phyloP scores from a whole-genome alignment of 2,888 invertebrate genomes.

The Dioctria linearis region DNA sequence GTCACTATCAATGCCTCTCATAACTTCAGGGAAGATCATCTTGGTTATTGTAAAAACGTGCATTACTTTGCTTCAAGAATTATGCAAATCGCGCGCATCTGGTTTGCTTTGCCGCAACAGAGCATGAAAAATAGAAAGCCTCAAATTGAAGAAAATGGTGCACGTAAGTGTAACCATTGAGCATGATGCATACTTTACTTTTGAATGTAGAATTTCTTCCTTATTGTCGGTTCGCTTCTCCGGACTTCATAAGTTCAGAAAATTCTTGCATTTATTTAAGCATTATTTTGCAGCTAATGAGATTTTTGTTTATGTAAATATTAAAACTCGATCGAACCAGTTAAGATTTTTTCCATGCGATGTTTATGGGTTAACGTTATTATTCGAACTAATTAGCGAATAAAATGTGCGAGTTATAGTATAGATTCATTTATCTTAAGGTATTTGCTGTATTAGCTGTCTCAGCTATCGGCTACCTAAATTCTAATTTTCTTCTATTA shows the following conservation, averaged over 20 bases:
- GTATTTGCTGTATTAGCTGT: no score
- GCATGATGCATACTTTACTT: neutral
- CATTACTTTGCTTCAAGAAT: constrained; percentile 45
- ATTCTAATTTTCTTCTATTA: no score
- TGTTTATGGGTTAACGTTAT: no score
- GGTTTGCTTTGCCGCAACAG: constrained; percentile 15
- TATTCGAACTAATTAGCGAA: no score
- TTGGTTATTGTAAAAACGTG: constrained; percentile 50
- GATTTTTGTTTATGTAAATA: no score
- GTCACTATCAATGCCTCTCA: constrained; percentile 32
- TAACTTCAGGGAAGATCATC: constrained; percentile 42
- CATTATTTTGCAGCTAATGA: no score
- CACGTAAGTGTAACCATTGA: constrained; percentile 15
- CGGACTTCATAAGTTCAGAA: neutral
- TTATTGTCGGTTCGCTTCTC: neutral
- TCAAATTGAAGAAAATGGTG: constrained; percentile 32
- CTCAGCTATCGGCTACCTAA: no score
- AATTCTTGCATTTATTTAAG: neutral
- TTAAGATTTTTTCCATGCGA: no score
- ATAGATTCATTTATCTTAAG: no score
- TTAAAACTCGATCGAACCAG: no score
- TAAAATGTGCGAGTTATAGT: no score
- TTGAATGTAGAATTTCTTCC: neutral
- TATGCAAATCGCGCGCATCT: constrained; percentile 47
- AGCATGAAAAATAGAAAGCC: constrained; percentile 38